Base-by-base conservation (phyloP, 2,888 invertebrate species). In the Eupithecia tripunctaria region DNA sequence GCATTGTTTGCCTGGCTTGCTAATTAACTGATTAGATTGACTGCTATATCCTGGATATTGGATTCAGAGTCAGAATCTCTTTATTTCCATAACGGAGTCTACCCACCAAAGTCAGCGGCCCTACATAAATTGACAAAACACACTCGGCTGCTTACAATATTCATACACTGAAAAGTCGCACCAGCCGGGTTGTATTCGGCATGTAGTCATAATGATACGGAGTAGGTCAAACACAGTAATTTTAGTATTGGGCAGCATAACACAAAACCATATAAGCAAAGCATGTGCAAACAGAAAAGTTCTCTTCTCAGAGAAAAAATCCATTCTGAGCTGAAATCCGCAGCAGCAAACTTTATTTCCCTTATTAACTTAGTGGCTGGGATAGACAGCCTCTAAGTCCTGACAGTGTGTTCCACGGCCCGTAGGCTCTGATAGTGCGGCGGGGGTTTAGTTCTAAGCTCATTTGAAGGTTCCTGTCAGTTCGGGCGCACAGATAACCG, bases 361-460 rank as follows among this genome's bases (percentile, higher is more conserved):
- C 60, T 60, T 60, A 18, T 1, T 60, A 59, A 59, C 59, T 15
- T 25, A 59, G 25, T 14, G 15, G 59, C 60, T 29, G 15, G 8
- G 18, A 60, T 29, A 29, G 60, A 18, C 21, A 47, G 43, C 29
- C 47, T 64, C 66, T 43, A 32, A 67, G 47, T 41, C 69, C 69
- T 70, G n/a, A 14, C 25, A 64, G 38, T 10, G 64, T 64, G 38
- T 25, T 64, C 38, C 38, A 21, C 38, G 74, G 76, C 79, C 77
- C 82, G 81, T 81, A 78, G 81, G 76, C 72, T 71, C 82, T 82
- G 89, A 87, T 89, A 88, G 82, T 82, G 80, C 77, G 76, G 76
- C 77, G 79, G 78, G 83, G 84, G 84, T 85, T 88, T 84, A 87
- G 82, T 83, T 76, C 83, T 88, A 89, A 89, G 87, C 85, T 86